Conservation (phyloP, 2,113 vertebrate genomes). For the Tauraco erythrolophus region DNA sequence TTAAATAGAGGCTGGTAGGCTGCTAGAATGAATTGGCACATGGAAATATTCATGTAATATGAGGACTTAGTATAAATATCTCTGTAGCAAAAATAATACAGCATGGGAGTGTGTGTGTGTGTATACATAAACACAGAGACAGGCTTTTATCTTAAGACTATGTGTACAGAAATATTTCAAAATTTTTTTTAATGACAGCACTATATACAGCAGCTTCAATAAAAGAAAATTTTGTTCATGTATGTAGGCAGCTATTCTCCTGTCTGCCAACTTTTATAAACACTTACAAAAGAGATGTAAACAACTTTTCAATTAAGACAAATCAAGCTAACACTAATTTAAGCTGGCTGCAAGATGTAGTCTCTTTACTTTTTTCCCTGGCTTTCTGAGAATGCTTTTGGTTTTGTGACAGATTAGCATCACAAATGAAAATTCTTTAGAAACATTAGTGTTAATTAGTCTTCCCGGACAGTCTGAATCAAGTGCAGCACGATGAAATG, state of each 20-base stretch:
- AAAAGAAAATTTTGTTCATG: constrained; percentile 36
- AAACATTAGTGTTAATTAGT: constrained; percentile 49
- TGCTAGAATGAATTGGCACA: not conserved
- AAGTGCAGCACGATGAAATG: constrained; percentile 17
- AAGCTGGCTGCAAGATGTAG: not conserved
- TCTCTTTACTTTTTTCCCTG: not conserved
- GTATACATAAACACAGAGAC: not conserved
- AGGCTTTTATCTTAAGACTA: not conserved
- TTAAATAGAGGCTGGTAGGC: not conserved
- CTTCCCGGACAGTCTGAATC: constrained; percentile 9
- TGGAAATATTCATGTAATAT: not conserved
- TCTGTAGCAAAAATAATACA: not conserved
- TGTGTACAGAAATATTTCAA: constrained; percentile 10
- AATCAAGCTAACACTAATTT: constrained; percentile 34
- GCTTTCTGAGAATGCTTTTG: constrained; percentile 1
- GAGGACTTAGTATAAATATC: not conserved
- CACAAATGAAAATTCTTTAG: constrained; percentile 24
- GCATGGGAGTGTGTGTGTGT: not conserved
- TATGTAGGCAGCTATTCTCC: constrained; percentile 14
- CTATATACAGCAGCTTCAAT: not conserved
- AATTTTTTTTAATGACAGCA: constrained; percentile 2
- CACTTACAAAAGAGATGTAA: constrained; percentile 30
- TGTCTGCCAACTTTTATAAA: constrained; percentile 24
- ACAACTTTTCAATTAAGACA: constrained; percentile 31
- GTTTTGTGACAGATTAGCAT: constrained; percentile 7